Evolutionary conservation across 2,113 vertebrate genomes (phyloP).

Genomic region (Pholis gunnellus): DNA sequence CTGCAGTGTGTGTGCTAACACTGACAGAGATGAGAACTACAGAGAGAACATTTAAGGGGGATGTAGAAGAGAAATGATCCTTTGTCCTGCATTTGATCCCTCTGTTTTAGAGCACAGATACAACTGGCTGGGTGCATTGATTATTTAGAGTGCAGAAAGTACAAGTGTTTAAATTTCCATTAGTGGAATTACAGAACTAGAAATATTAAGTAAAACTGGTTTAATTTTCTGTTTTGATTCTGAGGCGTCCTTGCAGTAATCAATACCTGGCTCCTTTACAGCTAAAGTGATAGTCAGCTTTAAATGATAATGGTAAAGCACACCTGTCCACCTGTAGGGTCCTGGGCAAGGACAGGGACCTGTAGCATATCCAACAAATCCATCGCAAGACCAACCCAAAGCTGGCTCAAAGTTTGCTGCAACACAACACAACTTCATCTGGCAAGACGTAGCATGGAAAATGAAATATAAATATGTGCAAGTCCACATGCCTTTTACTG

Average conservation of each 20-base stretch:
- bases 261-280: not conserved
- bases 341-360: no score
- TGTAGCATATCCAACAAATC: not conserved
- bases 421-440: not conserved
- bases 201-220: not conserved
- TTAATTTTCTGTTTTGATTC: not conserved
- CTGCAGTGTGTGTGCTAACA: not conserved
- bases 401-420: no score
- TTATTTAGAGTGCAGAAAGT: not conserved
- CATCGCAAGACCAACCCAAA: not conserved
- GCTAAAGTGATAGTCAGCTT: not conserved
- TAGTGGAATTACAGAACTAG: not conserved
- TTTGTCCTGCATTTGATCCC: conserved; percentile 13
- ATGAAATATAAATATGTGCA: not conserved
- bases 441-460: not conserved
- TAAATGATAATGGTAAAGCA: not conserved
- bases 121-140: not conserved
- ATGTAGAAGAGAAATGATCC: not conserved
- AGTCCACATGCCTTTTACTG: no score
- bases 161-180: not conserved
- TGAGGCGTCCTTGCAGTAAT: not conserved
- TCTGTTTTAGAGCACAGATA: not conserved
- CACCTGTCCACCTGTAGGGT: not conserved
- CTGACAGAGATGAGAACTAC: conserved; percentile 4
- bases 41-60: not conserved